These are phyloP conservation scores for Mactromeris polynyma DNA, from an alignment of 2,888 invertebrate species.

Conservation along the genomic window DNA sequence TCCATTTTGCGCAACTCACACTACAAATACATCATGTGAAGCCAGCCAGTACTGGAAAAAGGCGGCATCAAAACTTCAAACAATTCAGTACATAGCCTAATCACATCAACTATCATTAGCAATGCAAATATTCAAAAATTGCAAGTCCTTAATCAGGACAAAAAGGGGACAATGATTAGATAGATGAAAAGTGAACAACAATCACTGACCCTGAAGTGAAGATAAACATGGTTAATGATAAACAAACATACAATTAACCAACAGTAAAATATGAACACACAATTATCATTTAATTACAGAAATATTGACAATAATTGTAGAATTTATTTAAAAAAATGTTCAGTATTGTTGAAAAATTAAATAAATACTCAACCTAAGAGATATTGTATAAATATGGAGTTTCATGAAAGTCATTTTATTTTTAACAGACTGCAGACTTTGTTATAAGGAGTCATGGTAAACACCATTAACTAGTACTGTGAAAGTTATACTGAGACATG, in stretches of 20 bases:
- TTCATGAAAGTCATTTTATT: too few species aligned
- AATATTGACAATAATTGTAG: too few species aligned
- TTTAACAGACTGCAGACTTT: too few species aligned
- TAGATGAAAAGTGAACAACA: constrained; percentile 16
- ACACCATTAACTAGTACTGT: too few species aligned
- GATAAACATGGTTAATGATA: constrained; percentile 14
- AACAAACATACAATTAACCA: constrained; percentile 16
- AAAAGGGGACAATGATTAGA: not conserved
- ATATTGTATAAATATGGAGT: too few species aligned
- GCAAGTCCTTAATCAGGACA: not conserved
- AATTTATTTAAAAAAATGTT: too few species aligned
- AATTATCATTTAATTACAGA: not conserved
- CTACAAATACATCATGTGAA: not conserved
- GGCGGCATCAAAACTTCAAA: not conserved
- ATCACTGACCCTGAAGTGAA: constrained; percentile 12
- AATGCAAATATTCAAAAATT: not conserved
- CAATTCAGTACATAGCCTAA: not conserved
- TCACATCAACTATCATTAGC: not conserved
- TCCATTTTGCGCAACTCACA: not conserved
- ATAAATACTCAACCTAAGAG: too few species aligned
- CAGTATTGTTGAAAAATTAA: too few species aligned
- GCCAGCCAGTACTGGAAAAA: not conserved
- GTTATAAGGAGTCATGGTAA: too few species aligned
- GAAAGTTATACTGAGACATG: too few species aligned
- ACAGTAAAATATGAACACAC: constrained; percentile 9